phyloP scores from a whole-genome alignment of 2,797 vertebrate species.

The Cryptoprocta ferox region DNA sequence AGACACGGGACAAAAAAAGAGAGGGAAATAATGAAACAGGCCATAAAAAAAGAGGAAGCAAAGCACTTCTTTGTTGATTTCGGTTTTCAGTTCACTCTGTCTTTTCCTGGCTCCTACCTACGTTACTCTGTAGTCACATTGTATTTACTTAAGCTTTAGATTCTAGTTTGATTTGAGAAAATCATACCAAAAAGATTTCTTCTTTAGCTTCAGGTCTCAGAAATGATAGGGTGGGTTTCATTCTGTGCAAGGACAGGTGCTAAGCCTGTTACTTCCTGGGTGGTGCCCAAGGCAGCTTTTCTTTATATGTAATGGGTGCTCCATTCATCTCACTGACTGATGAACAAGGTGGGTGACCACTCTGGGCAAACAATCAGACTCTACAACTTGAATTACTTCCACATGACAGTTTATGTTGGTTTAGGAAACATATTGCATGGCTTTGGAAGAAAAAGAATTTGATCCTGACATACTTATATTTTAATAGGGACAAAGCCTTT shows the following conservation, averaged over 20 bases:
- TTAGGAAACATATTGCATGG: background rate
- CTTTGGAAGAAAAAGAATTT: conserved; percentile 42
- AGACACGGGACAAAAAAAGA: background rate
- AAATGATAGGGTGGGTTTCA: background rate
- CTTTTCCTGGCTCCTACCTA: background rate
- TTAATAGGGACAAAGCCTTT: conserved; percentile 58
- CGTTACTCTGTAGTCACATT: background rate
- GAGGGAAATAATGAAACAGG: background rate
- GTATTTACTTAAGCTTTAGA: conserved; percentile 3
- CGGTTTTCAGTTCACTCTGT: background rate
- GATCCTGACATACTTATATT: conserved; percentile 11
- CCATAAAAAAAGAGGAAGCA: background rate
- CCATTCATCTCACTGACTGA: background rate
- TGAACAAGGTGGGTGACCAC: background rate
- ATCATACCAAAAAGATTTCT: background rate
- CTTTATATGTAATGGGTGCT: background rate
- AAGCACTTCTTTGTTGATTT: background rate
- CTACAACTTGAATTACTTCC: background rate
- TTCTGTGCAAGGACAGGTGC: background rate
- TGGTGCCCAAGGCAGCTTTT: background rate
- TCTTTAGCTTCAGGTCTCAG: conserved; percentile 25
- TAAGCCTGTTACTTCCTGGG: background rate
- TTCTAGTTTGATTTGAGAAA: conserved; percentile 29
- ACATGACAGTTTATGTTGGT: background rate
- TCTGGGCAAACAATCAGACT: background rate